Evolutionary conservation across 2,113 vertebrate genomes (phyloP).

Genomic region (Sinocyclocheilus anshuiensis): DNA sequence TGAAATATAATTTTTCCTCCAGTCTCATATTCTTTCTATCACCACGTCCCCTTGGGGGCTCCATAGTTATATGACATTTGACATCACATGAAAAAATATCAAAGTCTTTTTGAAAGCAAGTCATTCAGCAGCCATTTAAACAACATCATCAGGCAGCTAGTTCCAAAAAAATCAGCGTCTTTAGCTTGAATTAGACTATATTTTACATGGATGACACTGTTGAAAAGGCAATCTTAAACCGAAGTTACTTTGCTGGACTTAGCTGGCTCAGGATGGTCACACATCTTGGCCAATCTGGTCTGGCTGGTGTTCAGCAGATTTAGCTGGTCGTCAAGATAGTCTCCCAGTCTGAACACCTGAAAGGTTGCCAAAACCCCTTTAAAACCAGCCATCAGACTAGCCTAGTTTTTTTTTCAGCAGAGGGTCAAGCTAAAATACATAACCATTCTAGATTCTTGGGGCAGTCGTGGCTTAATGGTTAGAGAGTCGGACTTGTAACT

Average conservation of each 20-base stretch:
- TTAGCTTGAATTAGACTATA: neutral
- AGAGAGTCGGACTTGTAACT: no score
- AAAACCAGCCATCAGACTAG: neutral
- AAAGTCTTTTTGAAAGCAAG: neutral
- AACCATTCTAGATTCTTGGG: neutral
- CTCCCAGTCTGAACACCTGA: neutral
- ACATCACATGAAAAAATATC: neutral
- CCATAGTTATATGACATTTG: neutral
- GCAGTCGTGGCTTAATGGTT: no score
- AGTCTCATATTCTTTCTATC: neutral
- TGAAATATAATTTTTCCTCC: neutral
- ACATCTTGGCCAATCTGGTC: neutral
- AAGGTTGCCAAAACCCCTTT: neutral
- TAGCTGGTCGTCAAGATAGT: neutral
- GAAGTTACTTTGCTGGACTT: neutral
- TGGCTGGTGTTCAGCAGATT: neutral
- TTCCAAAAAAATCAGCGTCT: neutral
- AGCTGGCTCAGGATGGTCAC: neutral
- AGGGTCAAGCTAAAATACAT: neutral
- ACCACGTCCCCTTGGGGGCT: neutral
- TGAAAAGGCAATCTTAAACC: slow-evolving; percentile 18
- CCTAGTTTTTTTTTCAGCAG: neutral
- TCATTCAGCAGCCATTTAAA: neutral
- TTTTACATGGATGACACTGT: neutral
- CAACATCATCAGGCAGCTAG: neutral